These are phyloP conservation scores for Sebastes nivosus DNA, from an alignment of 2,797 vertebrate species.

Conservation along the genomic window DNA sequence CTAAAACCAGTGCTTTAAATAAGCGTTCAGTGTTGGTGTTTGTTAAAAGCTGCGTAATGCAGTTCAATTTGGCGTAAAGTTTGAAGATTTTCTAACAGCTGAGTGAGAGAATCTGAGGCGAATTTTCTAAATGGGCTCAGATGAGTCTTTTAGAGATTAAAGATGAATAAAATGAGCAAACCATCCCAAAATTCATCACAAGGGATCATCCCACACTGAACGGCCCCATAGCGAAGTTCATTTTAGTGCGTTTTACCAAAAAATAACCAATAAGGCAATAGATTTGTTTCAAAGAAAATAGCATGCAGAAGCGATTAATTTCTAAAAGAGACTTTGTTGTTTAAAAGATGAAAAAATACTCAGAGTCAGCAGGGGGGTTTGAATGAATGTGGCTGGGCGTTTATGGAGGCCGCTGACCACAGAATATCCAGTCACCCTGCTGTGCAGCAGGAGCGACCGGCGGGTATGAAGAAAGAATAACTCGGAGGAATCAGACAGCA, in stretches of 20 bases:
- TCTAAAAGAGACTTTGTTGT: neutral
- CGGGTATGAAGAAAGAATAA: constrained; percentile 20
- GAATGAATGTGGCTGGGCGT: neutral
- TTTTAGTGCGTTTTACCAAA: neutral
- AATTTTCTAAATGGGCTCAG: constrained; percentile 25
- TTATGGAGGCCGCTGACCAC: constrained; percentile 55
- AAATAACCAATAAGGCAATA: neutral
- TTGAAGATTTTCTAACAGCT: neutral
- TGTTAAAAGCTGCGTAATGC: neutral
- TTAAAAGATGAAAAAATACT: constrained; percentile 38
- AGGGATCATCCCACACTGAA: constrained; percentile 13
- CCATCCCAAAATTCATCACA: neutral
- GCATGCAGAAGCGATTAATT: neutral
- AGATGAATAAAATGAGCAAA: constrained; percentile 49
- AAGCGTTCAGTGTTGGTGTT: neutral
- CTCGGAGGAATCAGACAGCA: constrained; percentile 37
- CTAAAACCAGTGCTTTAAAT: neutral
- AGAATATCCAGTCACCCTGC: constrained; percentile 17
- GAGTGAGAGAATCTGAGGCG: neutral
- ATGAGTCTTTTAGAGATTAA: constrained; percentile 27
- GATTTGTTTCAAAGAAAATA: neutral
- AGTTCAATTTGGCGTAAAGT: neutral
- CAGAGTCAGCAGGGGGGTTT: neutral
- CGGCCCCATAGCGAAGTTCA: neutral
- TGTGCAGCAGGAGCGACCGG: constrained; percentile 9